Evolutionary conservation across 2,113 vertebrate genomes (phyloP).

Genomic region (Malurus cyaneus): DNA sequence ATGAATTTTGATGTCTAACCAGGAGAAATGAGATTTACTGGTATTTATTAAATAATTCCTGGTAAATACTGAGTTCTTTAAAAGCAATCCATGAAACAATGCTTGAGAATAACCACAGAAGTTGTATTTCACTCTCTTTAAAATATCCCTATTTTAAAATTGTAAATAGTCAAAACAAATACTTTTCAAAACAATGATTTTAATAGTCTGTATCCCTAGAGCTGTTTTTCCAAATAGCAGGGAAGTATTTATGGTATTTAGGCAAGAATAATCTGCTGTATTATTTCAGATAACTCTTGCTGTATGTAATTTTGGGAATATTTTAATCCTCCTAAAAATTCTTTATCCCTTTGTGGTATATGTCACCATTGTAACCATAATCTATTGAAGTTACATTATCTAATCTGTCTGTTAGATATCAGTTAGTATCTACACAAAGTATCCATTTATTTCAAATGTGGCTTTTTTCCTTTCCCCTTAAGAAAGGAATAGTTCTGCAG

Average conservation of each 20-base stretch:
- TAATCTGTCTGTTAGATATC: not conserved
- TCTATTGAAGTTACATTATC: not conserved
- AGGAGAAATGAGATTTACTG: not conserved
- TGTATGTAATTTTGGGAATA: not conserved
- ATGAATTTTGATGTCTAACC: not conserved
- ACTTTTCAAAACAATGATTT: not conserved
- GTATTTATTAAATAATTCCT: not conserved
- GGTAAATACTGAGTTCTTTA: not conserved
- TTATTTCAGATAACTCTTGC: not conserved
- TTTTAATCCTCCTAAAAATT: conserved; percentile 12
- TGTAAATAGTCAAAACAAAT: not conserved
- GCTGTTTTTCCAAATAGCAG: not conserved
- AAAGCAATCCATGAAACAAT: not conserved
- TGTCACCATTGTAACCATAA: not conserved
- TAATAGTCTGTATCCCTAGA: not conserved
- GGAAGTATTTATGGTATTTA: not conserved
- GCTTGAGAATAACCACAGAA: not conserved
- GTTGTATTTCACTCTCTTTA: not conserved
- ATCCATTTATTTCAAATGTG: not conserved
- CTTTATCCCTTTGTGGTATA: not conserved
- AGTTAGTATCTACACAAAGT: not conserved
- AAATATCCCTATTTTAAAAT: not conserved
- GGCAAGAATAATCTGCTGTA: not conserved
- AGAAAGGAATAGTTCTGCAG: not conserved
- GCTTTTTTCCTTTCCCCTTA: not conserved